phyloP scores from a whole-genome alignment of 1,140 invertebrate species.

The Cydia amplana region DNA sequence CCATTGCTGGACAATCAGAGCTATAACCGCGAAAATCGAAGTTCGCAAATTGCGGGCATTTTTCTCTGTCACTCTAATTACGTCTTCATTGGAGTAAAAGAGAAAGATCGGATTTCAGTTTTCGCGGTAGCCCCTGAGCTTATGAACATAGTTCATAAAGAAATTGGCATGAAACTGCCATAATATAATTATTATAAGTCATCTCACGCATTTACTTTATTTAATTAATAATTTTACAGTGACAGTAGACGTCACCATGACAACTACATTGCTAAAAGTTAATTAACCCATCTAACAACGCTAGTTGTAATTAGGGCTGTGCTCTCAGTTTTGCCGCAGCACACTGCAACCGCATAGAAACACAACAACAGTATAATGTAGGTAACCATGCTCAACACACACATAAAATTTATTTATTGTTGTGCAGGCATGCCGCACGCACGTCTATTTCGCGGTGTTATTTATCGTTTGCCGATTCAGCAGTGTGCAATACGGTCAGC shows the following conservation, averaged over 20 bases:
- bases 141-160: too few species aligned
- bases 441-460: slow-evolving; percentile 67
- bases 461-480: slow-evolving; percentile 70
- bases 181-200: too few species aligned
- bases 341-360: slow-evolving; percentile 22
- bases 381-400: slow-evolving; percentile 45
- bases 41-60: too few species aligned
- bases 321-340: not conserved
- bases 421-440: slow-evolving; percentile 58
- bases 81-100: too few species aligned
- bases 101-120: too few species aligned
- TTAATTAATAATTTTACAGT: not conserved
- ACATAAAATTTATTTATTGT: slow-evolving; percentile 74
- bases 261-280: not conserved
- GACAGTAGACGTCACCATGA: not conserved
- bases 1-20: too few species aligned
- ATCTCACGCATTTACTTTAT: too few species aligned
- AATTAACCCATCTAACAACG: not conserved
- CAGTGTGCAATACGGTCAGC: slow-evolving; percentile 57
- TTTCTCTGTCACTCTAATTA: too few species aligned
- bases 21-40: too few species aligned
- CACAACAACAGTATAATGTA: slow-evolving; percentile 22
- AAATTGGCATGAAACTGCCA: too few species aligned
- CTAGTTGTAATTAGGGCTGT: not conserved
- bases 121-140: too few species aligned